These are phyloP conservation scores for Leontocebus nigricollis DNA, from an alignment of 2,797 vertebrate species.

Conservation along the genomic window DNA sequence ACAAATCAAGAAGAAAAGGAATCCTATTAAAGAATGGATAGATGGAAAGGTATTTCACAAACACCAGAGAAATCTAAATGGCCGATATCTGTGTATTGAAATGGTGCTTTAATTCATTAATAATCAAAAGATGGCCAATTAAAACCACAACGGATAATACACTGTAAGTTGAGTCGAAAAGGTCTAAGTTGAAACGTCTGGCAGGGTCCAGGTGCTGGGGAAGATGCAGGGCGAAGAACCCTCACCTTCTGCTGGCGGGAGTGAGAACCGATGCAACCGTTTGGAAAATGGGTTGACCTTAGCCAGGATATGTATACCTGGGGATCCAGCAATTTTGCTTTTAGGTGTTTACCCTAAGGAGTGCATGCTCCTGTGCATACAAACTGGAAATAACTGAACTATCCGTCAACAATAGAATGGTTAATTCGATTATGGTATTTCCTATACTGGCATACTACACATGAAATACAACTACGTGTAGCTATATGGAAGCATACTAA, in stretches of 20 bases:
- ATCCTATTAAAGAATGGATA: not conserved
- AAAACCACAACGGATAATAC: not conserved
- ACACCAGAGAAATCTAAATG: not conserved
- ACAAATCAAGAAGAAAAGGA: not conserved
- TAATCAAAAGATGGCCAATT: not conserved
- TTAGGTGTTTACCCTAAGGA: not conserved
- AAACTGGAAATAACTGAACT: not conserved
- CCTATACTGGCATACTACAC: too few relatives aligned
- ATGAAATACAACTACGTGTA: not conserved
- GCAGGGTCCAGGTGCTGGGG: not conserved
- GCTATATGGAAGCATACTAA: not conserved
- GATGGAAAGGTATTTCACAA: not conserved
- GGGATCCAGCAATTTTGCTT: not conserved
- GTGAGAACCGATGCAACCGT: accelerated
- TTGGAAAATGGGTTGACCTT: not conserved
- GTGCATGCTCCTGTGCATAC: not conserved
- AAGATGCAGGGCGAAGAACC: too few relatives aligned
- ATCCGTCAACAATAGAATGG: not conserved
- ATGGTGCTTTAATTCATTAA: not conserved
- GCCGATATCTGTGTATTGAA: not conserved
- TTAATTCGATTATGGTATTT: not conserved
- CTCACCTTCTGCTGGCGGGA: accelerated
- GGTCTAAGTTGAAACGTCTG: not conserved
- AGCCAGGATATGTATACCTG: not conserved
- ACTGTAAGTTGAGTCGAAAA: not conserved